phyloP scores from a whole-genome alignment of 2,797 vertebrate genomes.

The Syngnathus rostellatus region DNA sequence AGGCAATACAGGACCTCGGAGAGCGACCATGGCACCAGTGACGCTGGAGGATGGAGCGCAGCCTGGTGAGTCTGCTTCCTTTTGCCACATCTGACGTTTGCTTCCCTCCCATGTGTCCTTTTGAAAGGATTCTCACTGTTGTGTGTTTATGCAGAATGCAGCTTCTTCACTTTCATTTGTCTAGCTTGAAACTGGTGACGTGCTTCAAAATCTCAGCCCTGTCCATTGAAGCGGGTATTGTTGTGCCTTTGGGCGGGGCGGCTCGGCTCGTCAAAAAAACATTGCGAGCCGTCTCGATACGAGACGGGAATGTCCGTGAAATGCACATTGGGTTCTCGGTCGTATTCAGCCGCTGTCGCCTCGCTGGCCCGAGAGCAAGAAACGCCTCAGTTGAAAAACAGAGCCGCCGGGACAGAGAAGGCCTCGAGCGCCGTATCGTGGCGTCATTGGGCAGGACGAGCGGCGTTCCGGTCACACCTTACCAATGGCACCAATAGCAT shows the following conservation, averaged over 20 bases:
- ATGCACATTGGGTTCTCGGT: too few species aligned
- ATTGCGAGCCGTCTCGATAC: background rate
- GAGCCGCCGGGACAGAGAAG: background rate
- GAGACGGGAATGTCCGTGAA: background rate
- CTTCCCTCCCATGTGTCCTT: too few species aligned
- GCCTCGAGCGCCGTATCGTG: background rate
- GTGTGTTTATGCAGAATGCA: too few species aligned
- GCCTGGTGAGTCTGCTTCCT: slow-evolving; percentile 74
- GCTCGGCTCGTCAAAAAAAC: background rate
- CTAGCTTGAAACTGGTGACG: background rate
- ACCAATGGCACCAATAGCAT: too few species aligned
- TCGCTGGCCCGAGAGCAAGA: background rate
- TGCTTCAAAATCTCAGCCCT: background rate
- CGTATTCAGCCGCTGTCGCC: background rate
- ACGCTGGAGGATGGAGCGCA: slow-evolving; percentile 70
- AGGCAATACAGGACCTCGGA: slow-evolving; percentile 75
- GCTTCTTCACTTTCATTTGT: too few species aligned
- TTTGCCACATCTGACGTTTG: background rate
- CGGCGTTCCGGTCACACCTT: background rate
- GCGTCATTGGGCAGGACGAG: background rate
- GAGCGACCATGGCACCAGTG: slow-evolving; percentile 85
- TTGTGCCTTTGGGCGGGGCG: slow-evolving; percentile 4
- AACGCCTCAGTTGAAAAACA: background rate
- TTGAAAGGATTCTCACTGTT: too few species aligned
- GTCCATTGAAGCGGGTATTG: background rate